These are phyloP conservation scores for Sipha maydis DNA, from an alignment of 2,888 invertebrate species.

Conservation along the genomic window DNA sequence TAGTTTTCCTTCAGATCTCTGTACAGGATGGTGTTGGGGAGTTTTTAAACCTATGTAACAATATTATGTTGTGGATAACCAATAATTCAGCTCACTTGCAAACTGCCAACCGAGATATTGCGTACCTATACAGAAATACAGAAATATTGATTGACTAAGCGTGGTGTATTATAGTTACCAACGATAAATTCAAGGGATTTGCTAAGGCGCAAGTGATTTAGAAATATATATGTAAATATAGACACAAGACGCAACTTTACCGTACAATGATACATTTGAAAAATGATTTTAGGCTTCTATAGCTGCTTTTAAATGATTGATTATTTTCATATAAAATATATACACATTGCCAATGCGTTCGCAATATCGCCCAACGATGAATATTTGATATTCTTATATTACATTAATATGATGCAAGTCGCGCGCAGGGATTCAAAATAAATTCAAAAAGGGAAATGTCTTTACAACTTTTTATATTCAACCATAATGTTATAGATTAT, in stretches of 20 bases:
- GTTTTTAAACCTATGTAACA: slow-evolving; percentile 10
- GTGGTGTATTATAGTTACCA: neutral
- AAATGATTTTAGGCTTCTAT: too few species aligned
- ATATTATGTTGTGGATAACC: neutral
- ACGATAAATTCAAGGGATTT: neutral
- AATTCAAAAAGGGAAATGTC: slow-evolving; percentile 14
- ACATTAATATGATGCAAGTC: neutral
- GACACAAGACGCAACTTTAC: neutral
- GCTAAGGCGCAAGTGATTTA: neutral
- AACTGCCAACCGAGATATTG: neutral
- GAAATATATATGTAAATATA: too few species aligned
- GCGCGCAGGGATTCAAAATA: neutral
- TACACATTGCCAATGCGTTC: neutral
- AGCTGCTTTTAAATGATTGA: neutral
- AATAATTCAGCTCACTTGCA: neutral
- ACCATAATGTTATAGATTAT: neutral
- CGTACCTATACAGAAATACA: neutral
- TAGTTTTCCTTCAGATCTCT: neutral
- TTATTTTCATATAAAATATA: neutral
- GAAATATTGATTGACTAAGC: neutral
- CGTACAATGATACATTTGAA: too few species aligned
- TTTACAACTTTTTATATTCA: neutral
- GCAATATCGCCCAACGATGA: neutral
- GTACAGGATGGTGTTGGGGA: neutral
- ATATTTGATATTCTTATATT: neutral